Percentiles rank a stretch among this genome's conserved stretches.
Conservation (phyloP, 1,140 invertebrate genomes). For the Popillia japonica region DNA sequence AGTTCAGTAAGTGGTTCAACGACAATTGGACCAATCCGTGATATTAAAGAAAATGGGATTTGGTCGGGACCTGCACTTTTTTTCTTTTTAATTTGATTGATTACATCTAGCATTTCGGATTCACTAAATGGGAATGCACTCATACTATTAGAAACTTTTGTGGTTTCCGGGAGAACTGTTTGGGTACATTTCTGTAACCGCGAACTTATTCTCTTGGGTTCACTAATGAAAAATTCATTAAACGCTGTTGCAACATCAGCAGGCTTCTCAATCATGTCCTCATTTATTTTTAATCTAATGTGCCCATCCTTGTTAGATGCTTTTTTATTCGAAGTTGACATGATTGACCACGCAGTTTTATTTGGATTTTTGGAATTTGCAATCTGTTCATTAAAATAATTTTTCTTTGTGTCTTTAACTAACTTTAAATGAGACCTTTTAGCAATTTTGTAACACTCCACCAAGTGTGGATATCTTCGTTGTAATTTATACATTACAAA, state of each 20-base stretch:
- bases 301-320: neutral
- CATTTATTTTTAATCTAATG: neutral
- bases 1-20: conserved; percentile 19
- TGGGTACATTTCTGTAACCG: neutral
- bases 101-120: neutral
- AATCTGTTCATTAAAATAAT: conserved; percentile 7
- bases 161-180: neutral
- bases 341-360: neutral
- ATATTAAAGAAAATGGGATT: neutral
- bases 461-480: neutral
- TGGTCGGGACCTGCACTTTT: neutral
- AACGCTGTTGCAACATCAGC: neutral
- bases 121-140: neutral
- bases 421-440: neutral
- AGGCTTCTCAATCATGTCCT: neutral
- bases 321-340: neutral
- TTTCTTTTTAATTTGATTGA: conserved; percentile 24
- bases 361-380: conserved; percentile 11
- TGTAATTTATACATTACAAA: too few relatives aligned
- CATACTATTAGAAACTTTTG: neutral
- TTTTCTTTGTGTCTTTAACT: neutral
- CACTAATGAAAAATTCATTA: too few relatives aligned
- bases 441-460: neutral
- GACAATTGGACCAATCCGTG: too few relatives aligned
- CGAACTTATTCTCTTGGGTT: neutral